Conservation (phyloP, 1,140 invertebrate species). For the Sesamia nonagrioides region DNA sequence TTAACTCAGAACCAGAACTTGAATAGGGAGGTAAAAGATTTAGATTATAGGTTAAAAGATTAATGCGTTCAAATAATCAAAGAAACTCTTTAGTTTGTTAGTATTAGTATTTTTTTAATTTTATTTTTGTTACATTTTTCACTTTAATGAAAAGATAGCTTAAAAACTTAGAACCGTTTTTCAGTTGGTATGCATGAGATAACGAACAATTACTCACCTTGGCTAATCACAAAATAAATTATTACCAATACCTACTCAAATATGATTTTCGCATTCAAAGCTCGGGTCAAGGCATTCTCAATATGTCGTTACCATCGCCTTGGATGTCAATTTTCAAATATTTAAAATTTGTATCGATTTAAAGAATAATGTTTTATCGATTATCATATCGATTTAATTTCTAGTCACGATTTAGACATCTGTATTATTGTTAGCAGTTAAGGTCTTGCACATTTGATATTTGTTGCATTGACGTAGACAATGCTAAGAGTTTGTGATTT, state of each 20-base stretch:
- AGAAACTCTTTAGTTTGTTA: too few species aligned
- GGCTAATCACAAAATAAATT: slow-evolving; percentile 29
- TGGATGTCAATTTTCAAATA: slow-evolving; percentile 50
- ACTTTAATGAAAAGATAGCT: too few species aligned
- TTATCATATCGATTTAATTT: slow-evolving; percentile 46
- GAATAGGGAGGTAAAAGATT: too few species aligned
- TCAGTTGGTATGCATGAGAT: background rate
- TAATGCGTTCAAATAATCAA: too few species aligned
- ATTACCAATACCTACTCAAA: slow-evolving; percentile 21
- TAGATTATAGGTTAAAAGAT: too few species aligned
- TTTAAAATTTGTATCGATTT: slow-evolving; percentile 45
- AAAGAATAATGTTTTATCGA: slow-evolving; percentile 38
- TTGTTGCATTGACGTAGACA: background rate
- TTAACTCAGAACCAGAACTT: too few species aligned
- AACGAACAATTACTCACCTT: slow-evolving; percentile 26
- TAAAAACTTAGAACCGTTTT: too few species aligned
- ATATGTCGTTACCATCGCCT: slow-evolving; percentile 44
- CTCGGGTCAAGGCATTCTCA: slow-evolving; percentile 36
- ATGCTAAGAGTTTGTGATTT: slow-evolving; percentile 13
- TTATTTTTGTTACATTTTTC: too few species aligned
- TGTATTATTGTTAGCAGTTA: slow-evolving; percentile 27
- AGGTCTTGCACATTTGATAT: slow-evolving; percentile 28
- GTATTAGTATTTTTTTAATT: too few species aligned
- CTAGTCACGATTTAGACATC: slow-evolving; percentile 46
- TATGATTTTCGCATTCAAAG: slow-evolving; percentile 28